These are phyloP conservation scores for Pseudococcus longispinus DNA, from an alignment of 2,888 invertebrate species.

Conservation along the genomic window DNA sequence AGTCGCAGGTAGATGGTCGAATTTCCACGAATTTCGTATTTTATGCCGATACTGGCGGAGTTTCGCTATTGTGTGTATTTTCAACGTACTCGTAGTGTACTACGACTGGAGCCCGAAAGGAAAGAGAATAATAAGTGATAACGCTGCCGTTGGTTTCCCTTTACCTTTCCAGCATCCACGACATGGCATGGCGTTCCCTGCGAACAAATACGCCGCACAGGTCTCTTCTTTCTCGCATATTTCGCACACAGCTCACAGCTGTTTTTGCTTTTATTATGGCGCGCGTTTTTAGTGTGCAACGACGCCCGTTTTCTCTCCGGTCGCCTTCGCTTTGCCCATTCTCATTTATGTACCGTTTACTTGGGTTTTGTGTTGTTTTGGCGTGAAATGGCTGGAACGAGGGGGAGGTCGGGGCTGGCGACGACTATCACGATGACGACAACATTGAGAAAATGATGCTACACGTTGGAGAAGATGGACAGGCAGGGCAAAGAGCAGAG, in stretches of 20 bases:
- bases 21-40: too few relatives aligned
- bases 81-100: too few relatives aligned
- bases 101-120: neutral
- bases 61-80: too few relatives aligned
- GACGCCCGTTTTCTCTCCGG: neutral
- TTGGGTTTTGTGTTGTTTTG: neutral
- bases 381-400: neutral
- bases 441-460: neutral
- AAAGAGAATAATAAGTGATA: neutral
- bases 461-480: neutral
- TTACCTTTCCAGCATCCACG: neutral
- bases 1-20: too few relatives aligned
- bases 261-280: neutral
- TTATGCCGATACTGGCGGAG: too few relatives aligned
- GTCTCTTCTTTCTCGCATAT: neutral
- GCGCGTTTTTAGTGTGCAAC: neutral
- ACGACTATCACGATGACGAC: neutral
- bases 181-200: neutral
- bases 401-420: neutral
- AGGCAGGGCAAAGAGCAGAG: neutral
- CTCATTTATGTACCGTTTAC: neutral
- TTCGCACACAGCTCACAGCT: neutral
- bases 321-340: neutral
- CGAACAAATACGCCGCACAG: neutral
- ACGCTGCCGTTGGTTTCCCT: neutral